Evolutionary conservation across 2,113 vertebrate genomes (phyloP).

Genomic region (Caranx melampygus): DNA sequence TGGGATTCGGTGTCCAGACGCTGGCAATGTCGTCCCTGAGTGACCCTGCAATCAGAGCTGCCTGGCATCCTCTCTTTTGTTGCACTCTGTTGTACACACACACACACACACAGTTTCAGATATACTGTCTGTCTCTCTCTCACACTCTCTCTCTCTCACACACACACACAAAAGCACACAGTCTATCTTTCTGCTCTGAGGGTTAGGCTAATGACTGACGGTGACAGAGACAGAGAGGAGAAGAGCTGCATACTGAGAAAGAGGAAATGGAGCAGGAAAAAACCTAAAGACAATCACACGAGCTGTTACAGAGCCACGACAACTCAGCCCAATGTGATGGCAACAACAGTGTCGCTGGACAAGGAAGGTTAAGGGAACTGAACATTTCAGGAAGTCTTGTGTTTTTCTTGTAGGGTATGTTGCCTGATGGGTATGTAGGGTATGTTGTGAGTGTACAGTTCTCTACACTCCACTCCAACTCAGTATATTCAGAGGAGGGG

Average conservation of each 20-base stretch:
- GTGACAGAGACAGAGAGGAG: conserved; percentile 44
- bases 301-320: conserved; percentile 8
- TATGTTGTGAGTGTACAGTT: not conserved
- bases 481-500: not conserved
- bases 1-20: conserved; percentile 56
- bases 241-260: conserved; percentile 43
- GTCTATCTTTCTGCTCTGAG: conserved; percentile 39
- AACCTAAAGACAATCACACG: conserved; percentile 36
- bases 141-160: not conserved
- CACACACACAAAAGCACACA: not conserved
- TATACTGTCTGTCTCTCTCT: too few relatives aligned
- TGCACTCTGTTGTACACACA: not conserved
- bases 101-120: not conserved
- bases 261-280: conserved; percentile 56
- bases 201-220: conserved; percentile 65
- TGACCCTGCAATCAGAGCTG: conserved; percentile 63
- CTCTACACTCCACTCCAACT: not conserved
- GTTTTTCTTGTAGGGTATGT: too few relatives aligned
- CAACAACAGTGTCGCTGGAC: not conserved
- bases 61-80: conserved; percentile 29
- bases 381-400: not conserved
- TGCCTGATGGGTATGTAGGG: not conserved
- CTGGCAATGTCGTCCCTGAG: conserved; percentile 45
- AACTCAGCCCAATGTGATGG: conserved; percentile 4
- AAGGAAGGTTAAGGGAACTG: not conserved